Evolutionary conservation across 2,888 invertebrate genomes (phyloP).

Genomic region (Acleris literana): DNA sequence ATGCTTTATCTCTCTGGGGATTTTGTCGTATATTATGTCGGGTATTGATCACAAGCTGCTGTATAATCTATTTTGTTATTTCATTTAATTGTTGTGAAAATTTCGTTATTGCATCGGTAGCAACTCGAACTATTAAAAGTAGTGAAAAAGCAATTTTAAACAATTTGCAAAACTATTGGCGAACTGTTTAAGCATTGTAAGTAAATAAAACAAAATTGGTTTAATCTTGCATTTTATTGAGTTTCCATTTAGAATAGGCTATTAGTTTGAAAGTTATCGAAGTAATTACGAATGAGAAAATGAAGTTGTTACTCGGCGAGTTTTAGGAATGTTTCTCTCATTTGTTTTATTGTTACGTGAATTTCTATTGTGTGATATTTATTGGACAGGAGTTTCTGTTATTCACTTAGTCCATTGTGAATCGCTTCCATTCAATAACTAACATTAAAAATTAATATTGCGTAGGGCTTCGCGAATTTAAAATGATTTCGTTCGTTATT

Average conservation of each 20-base stretch:
- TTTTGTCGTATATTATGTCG: conserved; percentile 2
- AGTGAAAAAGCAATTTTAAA: neutral
- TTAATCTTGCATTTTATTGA: neutral
- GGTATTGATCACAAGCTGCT: neutral
- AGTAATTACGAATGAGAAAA: conserved; percentile 12
- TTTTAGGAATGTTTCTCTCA: conserved; percentile 11
- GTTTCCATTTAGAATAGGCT: neutral
- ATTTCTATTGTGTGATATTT: conserved; percentile 10
- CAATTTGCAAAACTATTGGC: no score
- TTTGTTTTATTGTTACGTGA: conserved; percentile 11
- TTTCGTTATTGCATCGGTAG: no score
- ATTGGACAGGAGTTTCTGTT: conserved; percentile 13
- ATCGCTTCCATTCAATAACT: conserved; percentile 11
- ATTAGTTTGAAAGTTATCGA: conserved; percentile 11
- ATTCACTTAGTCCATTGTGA: conserved; percentile 15
- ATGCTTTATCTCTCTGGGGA: conserved; percentile 2
- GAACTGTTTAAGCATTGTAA: no score
- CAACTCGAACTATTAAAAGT: neutral
- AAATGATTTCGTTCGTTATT: neutral
- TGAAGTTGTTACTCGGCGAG: conserved; percentile 10
- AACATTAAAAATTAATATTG: conserved; percentile 11
- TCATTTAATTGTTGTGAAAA: no score
- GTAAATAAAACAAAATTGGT: no score
- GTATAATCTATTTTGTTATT: neutral
- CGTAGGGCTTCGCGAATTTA: neutral